A percentile compares a stretch with the other conserved stretches of the same genome.
Evolutionary conservation across 2,113 vertebrate species (phyloP).

Genomic region (Thamnaconus septentrionalis): DNA sequence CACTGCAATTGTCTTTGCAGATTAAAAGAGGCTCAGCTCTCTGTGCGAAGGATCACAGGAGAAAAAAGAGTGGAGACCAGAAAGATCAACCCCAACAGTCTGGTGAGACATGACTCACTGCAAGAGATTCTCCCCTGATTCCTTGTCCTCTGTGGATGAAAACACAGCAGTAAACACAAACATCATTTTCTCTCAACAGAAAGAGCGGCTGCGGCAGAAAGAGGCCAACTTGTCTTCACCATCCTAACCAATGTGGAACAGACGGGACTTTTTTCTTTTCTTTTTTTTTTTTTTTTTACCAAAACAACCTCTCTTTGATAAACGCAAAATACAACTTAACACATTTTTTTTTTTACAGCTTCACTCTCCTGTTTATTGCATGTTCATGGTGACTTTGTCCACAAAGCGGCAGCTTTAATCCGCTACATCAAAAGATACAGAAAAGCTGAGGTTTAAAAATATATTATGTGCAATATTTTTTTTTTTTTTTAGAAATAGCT

Average conservation of each 20-base stretch:
- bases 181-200: conserved; percentile 76
- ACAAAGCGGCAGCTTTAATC: too few relatives aligned
- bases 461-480: conserved; percentile 8
- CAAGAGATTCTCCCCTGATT: background rate
- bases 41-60: conserved; percentile 87
- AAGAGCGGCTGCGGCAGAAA: conserved; percentile 90
- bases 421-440: too few relatives aligned
- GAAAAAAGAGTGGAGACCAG: conserved; percentile 96
- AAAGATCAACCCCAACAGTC: conserved; percentile 88
- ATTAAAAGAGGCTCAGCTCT: conserved; percentile 88
- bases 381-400: background rate
- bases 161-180: background rate
- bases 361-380: background rate
- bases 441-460: background rate
- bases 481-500: background rate
- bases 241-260: conserved; percentile 4
- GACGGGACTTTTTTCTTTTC: background rate
- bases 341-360: background rate
- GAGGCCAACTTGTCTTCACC: conserved; percentile 79
- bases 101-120: conserved; percentile 76
- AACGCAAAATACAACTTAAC: too few relatives aligned
- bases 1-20: conserved; percentile 57
- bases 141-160: background rate
- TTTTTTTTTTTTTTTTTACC: too few relatives aligned
- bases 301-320: too few relatives aligned